phyloP scores from a whole-genome alignment of 1,140 invertebrate species.

The Bradysia coprophila region DNA sequence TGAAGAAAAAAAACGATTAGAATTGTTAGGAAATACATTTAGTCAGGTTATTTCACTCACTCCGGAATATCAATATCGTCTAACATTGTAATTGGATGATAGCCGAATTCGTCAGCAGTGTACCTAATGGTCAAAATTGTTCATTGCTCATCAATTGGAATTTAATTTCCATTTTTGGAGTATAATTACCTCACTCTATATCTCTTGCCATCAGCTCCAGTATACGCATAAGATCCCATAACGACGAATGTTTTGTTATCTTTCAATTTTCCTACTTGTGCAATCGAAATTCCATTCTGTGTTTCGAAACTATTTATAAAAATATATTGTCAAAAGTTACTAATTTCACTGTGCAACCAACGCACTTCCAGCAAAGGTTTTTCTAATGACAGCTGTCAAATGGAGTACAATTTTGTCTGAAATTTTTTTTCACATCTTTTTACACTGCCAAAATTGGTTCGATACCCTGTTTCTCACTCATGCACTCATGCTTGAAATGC shows the following conservation, averaged over 20 bases:
- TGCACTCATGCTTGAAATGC: no score
- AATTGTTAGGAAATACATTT: no score
- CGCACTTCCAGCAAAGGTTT: no score
- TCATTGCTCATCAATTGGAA: background rate
- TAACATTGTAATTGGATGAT: constrained; percentile 22
- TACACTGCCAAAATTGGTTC: no score
- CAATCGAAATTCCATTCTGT: constrained; percentile 21
- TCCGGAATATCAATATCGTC: constrained; percentile 22
- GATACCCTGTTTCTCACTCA: no score
- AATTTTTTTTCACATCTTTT: no score
- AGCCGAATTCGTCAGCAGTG: constrained; percentile 22
- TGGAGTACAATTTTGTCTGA: no score
- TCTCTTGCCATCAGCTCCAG: constrained; percentile 35
- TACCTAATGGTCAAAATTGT: constrained; percentile 6
- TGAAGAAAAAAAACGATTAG: no score
- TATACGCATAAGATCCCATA: constrained; percentile 39
- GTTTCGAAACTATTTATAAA: constrained; percentile 16
- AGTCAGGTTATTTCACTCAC: no score
- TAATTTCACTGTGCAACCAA: background rate
- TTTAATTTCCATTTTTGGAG: background rate
- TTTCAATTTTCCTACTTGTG: constrained; percentile 21
- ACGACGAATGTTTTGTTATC: constrained; percentile 28
- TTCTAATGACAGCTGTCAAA: no score
- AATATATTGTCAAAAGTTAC: background rate
- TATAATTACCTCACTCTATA: constrained; percentile 27